Base-by-base conservation (phyloP, 2,113 vertebrate genomes). In the Tricholaema leucomelas region DNA sequence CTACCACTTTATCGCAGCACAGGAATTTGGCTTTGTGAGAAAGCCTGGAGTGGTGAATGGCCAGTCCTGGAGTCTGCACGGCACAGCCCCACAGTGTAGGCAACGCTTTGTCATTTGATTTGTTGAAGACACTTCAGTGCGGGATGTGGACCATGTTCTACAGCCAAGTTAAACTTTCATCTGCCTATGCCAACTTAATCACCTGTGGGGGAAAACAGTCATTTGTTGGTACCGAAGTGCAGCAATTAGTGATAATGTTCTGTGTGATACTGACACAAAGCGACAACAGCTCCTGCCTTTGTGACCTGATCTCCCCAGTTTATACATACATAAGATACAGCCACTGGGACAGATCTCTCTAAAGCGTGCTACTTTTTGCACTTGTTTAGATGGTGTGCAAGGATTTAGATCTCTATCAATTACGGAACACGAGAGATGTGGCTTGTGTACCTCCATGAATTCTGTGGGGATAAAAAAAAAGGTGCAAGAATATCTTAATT, bases 141-240 rank as follows among this genome's bases (percentile, higher is more conserved):
- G 0, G 58, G 52, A 28, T 0, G 3, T 18, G 78, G 85, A 60
- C 42, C 2, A 5, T 3, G 24, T 58, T 81, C 54, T 17, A 17
- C 4, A n/a, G 90, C 87, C 90, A 87, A 91, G 66, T 8, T 75
- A 87, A 94, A 93, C 59, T 72, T 84, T 64, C 74, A 60, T 55
- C 38, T 75, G 71, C 21, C 58, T 69, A 7, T 15, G 28, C 54
- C 52, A 79, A 23, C 66, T 63, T 67, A 83, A 72, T 79, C 78
- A 78, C 44, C 81, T 90, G 81, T 12, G 60, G 59, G 55, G 38
- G 71, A 75, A 46, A 74, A 59, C 25, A 74, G 33, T 28, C 30
- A 42, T 81, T 73, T 81, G 71, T 33, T 95, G 59, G 46, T 60
- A 36, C 28, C 8, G 50, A 84, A 77, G 33, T 36, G 38, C 66